Evolutionary conservation across 1,140 invertebrate species (phyloP).

Genomic region (Bacillus rossius): DNA sequence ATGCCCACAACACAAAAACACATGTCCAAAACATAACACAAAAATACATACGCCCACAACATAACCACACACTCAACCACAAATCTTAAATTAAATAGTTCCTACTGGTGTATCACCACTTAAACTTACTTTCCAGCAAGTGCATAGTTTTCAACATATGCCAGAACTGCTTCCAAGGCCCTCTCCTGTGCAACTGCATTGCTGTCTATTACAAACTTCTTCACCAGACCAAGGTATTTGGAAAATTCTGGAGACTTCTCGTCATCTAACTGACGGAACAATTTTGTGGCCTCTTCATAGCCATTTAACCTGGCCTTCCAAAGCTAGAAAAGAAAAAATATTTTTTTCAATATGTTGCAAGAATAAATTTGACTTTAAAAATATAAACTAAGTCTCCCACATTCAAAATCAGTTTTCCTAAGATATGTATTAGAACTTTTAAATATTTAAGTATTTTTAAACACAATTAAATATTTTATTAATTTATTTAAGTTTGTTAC

Average conservation of each 20-base stretch:
- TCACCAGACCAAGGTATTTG: constrained; percentile 86
- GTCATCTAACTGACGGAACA: constrained; percentile 80
- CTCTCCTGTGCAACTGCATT: constrained; percentile 96
- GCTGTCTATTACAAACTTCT: constrained; percentile 92
- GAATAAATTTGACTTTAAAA: constrained; percentile 8
- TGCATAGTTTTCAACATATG: constrained; percentile 85
- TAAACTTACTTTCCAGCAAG: constrained; percentile 69
- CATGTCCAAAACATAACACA: no score
- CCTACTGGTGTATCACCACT: no score
- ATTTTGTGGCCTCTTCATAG: constrained; percentile 88
- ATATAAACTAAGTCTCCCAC: constrained; percentile 3
- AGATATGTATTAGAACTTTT: constrained; percentile 7
- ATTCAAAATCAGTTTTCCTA: constrained; percentile 2
- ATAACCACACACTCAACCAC: no score
- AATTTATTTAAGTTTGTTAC: no score
- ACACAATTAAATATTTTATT: background rate
- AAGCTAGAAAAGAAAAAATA: constrained; percentile 43
- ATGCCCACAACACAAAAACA: no score
- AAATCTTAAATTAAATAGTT: no score
- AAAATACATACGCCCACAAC: no score
- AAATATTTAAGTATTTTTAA: background rate
- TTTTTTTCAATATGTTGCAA: background rate
- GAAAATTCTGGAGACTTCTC: constrained; percentile 92
- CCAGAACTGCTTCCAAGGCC: constrained; percentile 85
- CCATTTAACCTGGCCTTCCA: constrained; percentile 94